A percentile compares a stretch with the other conserved stretches of the same genome.
These are phyloP conservation scores for Trimorus sp. DNA, from an alignment of 2,888 invertebrate genomes.

Conservation along the genomic window DNA sequence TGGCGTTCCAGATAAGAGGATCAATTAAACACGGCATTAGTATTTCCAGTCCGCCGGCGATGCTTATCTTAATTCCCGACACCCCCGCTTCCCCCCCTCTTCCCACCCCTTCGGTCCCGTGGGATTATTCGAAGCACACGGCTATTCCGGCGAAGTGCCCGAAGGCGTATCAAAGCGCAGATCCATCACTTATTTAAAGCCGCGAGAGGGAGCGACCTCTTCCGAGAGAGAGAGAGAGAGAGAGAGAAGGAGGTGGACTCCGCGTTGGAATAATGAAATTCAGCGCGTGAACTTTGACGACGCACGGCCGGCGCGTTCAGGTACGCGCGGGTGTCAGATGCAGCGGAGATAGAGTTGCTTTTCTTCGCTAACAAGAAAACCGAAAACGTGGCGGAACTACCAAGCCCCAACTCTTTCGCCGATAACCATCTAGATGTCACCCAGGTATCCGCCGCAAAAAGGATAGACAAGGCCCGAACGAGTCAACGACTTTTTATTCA, in stretches of 20 bases:
- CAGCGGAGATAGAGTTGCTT: slow-evolving; percentile 73
- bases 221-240: neutral
- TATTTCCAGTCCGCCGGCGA: slow-evolving; percentile 58
- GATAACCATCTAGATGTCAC: slow-evolving; percentile 65
- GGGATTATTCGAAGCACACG: slow-evolving; percentile 50
- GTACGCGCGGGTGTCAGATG: slow-evolving; percentile 74
- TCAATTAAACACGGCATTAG: slow-evolving; percentile 63
- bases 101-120: slow-evolving; percentile 38
- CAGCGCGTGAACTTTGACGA: slow-evolving; percentile 42
- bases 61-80: slow-evolving; percentile 65
- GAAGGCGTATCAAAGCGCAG: slow-evolving; percentile 43
- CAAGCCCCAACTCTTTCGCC: slow-evolving; percentile 68
- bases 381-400: slow-evolving; percentile 80
- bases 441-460: slow-evolving; percentile 42
- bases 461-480: slow-evolving; percentile 19
- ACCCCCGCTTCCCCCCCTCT: slow-evolving; percentile 58
- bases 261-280: slow-evolving; percentile 9
- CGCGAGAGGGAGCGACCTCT: too few species aligned
- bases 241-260: too few species aligned
- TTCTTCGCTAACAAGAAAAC: slow-evolving; percentile 72
- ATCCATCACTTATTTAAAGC: slow-evolving; percentile 51
- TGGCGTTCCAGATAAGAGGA: slow-evolving; percentile 55
- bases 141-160: slow-evolving; percentile 42
- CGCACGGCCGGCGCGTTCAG: slow-evolving; percentile 34
- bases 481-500: slow-evolving; percentile 27